Evolutionary conservation across 2,888 invertebrate genomes (phyloP), one percentile per base, ranked within the genome.

Genomic region (Panopea generosa): DNA sequence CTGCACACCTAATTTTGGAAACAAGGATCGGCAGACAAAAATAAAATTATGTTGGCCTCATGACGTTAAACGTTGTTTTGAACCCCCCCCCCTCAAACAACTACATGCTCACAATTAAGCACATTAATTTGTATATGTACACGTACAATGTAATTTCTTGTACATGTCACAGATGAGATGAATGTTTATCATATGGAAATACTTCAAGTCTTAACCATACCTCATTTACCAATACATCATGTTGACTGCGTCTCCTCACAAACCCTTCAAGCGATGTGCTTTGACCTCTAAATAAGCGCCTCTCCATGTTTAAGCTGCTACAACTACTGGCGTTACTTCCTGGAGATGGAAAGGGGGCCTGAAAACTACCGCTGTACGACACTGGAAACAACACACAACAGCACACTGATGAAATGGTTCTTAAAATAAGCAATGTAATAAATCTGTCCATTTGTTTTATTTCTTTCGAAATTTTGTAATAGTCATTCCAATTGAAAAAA

Each of bases 221-320:
- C 45, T 45, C 45, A 4, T 20, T 4, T 4, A n/a, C 16, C 16
- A 84, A 62, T 20, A 81, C 73, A 55, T 86, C 86, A n/a, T n/a
- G n/a, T 24, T 78, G 78, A 56, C 82, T 81, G 29, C 84, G 72
- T 72, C 87, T 83, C 18, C 83, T 61, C 14, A 90, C 72, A 50
- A 90, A 89, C 67, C 93, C 92, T 82, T 94, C 94, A 40, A 95
- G 90, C 2, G 94, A 94, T 4, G 94, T 94, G 18, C 93, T 94
- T 38, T 94, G 92, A 20, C 93, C 94, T 56, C 95, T 91, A 66
- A 94, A 86, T 93, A 94, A 94, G 61, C 94, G 92, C 65, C 94
- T 93, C 74, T 94, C 90, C 84, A 94, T 94, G 81, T 94, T 94
- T 65, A 94, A 93, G 77, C 94, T 94, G 68, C 93, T 93, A 45